These are phyloP conservation scores for Euzophera pinguis DNA, from an alignment of 2,888 invertebrate genomes.

Conservation along the genomic window DNA sequence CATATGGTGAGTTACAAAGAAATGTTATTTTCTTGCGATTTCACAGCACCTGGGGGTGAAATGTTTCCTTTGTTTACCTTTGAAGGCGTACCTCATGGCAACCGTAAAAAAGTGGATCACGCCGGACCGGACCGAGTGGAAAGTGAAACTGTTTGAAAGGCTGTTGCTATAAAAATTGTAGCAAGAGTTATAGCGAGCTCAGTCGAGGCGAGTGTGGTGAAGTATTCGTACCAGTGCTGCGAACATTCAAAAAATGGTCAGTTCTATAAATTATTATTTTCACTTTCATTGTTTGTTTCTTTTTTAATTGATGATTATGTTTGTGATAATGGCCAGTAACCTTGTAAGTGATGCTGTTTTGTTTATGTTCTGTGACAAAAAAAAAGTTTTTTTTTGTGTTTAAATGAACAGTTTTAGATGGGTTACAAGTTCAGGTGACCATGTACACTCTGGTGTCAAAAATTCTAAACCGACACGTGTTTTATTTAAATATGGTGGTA, in stretches of 20 bases:
- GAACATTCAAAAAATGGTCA: constrained; percentile 61
- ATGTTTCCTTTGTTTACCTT: constrained; percentile 54
- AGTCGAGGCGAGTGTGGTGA: constrained; percentile 56
- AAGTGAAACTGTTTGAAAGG: constrained; percentile 70
- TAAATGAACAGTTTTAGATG: neutral
- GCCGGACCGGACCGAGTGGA: constrained; percentile 60
- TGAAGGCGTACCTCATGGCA: constrained; percentile 39
- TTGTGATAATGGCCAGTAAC: constrained; percentile 12
- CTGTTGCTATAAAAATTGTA: constrained; percentile 70
- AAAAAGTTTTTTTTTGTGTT: neutral
- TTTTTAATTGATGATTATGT: constrained; percentile 25
- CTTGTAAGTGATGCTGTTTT: constrained; percentile 13
- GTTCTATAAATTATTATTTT: constrained; percentile 46
- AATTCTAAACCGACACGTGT: too few relatives aligned
- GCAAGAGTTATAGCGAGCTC: constrained; percentile 48
- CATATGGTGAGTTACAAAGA: neutral
- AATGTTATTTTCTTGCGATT: constrained; percentile 7
- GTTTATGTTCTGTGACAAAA: neutral
- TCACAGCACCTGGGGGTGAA: constrained; percentile 25
- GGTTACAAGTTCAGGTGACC: too few relatives aligned
- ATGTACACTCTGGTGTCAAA: too few relatives aligned
- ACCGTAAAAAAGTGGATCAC: constrained; percentile 67
- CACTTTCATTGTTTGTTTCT: constrained; percentile 54
- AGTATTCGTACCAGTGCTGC: constrained; percentile 41
- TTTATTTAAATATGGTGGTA: too few relatives aligned